A percentile compares a stretch with the other conserved stretches of the same genome.
phyloP scores from a whole-genome alignment of 2,888 invertebrate species.

The Tupiocoris notatus region DNA sequence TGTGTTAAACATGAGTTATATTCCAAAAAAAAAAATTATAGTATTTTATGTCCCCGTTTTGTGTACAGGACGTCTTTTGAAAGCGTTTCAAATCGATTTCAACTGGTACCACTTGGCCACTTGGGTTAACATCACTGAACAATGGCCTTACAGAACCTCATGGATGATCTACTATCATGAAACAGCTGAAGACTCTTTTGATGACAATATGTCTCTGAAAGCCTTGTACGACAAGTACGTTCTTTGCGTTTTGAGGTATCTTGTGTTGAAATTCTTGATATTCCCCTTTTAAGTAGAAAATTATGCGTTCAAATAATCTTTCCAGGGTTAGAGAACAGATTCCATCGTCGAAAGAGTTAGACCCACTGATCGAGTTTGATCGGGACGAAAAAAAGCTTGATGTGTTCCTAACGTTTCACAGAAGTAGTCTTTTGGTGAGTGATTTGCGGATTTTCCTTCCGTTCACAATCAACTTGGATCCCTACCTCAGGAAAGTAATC shows the following conservation, averaged over 20 bases:
- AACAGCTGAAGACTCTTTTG: constrained; percentile 79
- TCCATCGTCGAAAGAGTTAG: constrained; percentile 79
- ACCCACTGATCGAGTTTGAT: constrained; percentile 86
- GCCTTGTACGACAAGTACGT: constrained; percentile 89
- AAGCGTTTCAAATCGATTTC: constrained; percentile 98
- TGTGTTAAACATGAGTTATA: too few species aligned
- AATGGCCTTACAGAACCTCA: constrained; percentile 97
- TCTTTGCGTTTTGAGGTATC: neutral
- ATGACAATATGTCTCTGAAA: constrained; percentile 82
- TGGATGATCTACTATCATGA: constrained; percentile 97
- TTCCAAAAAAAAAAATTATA: too few species aligned
- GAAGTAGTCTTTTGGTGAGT: constrained; percentile 77
- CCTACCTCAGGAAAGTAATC: constrained; percentile 93
- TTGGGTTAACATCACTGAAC: constrained; percentile 98
- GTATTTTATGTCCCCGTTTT: neutral
- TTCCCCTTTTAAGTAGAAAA: too few species aligned
- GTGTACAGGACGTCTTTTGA: constrained; percentile 77
- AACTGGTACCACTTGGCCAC: constrained; percentile 97
- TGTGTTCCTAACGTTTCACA: constrained; percentile 85
- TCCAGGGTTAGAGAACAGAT: constrained; percentile 76
- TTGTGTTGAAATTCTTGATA: neutral
- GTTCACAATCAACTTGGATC: constrained; percentile 97
- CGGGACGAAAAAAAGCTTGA: constrained; percentile 93
- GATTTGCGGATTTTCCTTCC: constrained; percentile 94
- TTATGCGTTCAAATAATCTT: too few species aligned